A percentile compares a stretch with the other conserved stretches of the same genome.
Conservation (phyloP, 2,113 vertebrate genomes). For the human region GRCh38 chr3:102902501-102903000, state of each 20-base stretch:
- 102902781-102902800: neutral
- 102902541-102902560: slow-evolving; percentile 36
- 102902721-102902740: neutral
- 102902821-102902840: slow-evolving; percentile 23
- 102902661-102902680: neutral
- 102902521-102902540: slow-evolving; percentile 16
- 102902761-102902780: neutral
- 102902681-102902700: slow-evolving; percentile 1
- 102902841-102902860: neutral
- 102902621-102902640: neutral
- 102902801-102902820: neutral
- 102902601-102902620: neutral
- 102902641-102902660: slow-evolving; percentile 11
- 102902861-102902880: neutral
- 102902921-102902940: neutral
- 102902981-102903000: neutral
- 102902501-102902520: slow-evolving; percentile 5
- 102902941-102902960: neutral
- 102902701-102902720: neutral
- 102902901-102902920: neutral
- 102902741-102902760: neutral
- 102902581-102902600: slow-evolving; percentile 25
- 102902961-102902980: slow-evolving; percentile 44
- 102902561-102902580: slow-evolving; percentile 23
- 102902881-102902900: neutral